These are phyloP conservation scores for Xestia ashworthii DNA, from an alignment of 2,888 invertebrate genomes.

Conservation along the genomic window DNA sequence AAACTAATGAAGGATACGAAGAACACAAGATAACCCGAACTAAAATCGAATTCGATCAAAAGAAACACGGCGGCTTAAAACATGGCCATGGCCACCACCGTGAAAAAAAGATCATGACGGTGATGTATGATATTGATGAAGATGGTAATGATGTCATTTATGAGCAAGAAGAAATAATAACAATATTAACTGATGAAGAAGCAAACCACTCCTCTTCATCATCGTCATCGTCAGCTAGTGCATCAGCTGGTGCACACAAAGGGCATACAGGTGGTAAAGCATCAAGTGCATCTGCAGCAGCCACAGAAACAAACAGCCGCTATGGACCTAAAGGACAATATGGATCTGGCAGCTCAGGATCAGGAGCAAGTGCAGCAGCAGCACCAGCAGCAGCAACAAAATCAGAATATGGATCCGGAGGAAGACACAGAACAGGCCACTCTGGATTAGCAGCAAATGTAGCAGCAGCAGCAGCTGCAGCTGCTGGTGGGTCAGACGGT, in stretches of 20 bases:
- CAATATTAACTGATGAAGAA: constrained; percentile 10
- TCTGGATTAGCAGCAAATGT: neutral
- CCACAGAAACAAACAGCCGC: neutral
- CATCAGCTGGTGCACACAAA: neutral
- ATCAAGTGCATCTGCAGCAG: neutral
- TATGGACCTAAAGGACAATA: no score
- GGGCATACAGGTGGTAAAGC: no score
- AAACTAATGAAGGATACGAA: constrained; percentile 67
- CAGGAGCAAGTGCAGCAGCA: constrained; percentile 16
- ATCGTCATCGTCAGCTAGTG: constrained; percentile 31
- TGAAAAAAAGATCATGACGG: constrained; percentile 61
- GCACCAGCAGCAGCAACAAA: constrained; percentile 9
- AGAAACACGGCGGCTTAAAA: constrained; percentile 64
- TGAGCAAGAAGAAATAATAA: constrained; percentile 79
- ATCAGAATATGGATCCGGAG: no score
- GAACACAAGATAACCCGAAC: constrained; percentile 69
- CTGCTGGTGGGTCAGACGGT: no score
- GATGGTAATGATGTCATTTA: constrained; percentile 73
- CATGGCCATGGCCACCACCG: neutral
- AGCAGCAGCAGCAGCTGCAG: neutral
- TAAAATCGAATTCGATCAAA: constrained; percentile 65
- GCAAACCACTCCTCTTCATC: constrained; percentile 12
- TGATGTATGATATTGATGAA: constrained; percentile 72
- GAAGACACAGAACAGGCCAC: no score
- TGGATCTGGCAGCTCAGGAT: no score